These are phyloP conservation scores for Stenodema calcarata DNA, from an alignment of 2,888 invertebrate genomes.

Conservation along the genomic window DNA sequence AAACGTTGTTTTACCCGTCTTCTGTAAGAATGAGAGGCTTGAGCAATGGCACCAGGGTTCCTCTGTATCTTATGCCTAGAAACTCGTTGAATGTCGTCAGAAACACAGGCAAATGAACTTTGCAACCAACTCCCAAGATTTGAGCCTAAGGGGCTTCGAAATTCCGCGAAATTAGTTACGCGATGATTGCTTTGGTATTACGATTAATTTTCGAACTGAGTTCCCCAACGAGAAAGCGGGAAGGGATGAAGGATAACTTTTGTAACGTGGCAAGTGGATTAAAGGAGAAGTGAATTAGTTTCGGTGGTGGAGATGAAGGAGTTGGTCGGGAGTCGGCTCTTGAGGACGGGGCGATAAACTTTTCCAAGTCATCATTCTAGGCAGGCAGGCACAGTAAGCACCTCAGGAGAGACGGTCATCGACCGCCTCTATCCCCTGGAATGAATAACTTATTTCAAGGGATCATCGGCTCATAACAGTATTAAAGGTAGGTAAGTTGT, in stretches of 20 bases:
- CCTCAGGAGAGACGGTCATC: not conserved
- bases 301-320: not conserved
- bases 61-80: not conserved
- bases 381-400: not conserved
- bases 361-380: conserved; percentile 11
- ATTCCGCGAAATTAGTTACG: not conserved
- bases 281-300: not conserved
- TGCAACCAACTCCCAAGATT: not conserved
- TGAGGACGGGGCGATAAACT: not conserved
- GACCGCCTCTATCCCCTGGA: not conserved
- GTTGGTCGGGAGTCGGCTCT: not conserved
- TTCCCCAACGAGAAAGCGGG: not conserved
- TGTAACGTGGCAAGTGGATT: conserved; percentile 6
- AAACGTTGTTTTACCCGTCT: too few species aligned
- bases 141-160: not conserved
- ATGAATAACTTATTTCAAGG: conserved; percentile 12
- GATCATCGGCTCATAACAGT: conserved; percentile 19
- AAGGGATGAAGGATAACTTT: not conserved
- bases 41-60: too few species aligned
- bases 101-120: not conserved
- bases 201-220: not conserved
- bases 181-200: not conserved
- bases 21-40: too few species aligned
- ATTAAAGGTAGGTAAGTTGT: conserved; percentile 9
- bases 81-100: not conserved